These are phyloP conservation scores for Gallirallus australis DNA, from an alignment of 2,797 vertebrate species.

Conservation along the genomic window DNA sequence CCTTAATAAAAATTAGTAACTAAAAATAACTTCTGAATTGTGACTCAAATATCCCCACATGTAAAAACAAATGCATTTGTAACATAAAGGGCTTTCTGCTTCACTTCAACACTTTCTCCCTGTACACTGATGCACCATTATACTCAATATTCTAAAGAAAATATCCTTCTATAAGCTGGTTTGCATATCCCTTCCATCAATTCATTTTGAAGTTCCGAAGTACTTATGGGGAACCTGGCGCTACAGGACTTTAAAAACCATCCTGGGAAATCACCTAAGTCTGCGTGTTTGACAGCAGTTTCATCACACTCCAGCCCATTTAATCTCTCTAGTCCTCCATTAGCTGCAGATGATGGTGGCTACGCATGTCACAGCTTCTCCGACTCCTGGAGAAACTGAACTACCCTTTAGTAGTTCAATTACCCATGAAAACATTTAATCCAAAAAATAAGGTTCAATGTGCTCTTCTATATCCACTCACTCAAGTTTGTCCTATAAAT, in stretches of 20 bases:
- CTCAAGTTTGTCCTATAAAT: not conserved
- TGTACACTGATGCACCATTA: not conserved
- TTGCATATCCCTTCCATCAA: not conserved
- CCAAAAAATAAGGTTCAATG: not conserved
- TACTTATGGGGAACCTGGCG: not conserved
- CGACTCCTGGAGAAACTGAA: not conserved
- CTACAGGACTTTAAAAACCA: not conserved
- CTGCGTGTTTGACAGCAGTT: not conserved
- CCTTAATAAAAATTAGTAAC: slow-evolving; percentile 64
- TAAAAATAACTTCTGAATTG: slow-evolving; percentile 32
- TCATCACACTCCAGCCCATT: not conserved
- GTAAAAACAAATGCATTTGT: not conserved
- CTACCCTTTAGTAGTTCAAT: not conserved
- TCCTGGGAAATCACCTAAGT: not conserved
- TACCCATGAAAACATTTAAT: not conserved
- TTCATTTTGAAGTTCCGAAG: not conserved
- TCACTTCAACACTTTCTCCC: not conserved
- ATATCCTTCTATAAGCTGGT: not conserved
- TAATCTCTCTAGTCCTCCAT: not conserved
- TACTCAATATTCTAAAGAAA: not conserved
- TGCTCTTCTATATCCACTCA: not conserved
- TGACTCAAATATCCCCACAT: not conserved
- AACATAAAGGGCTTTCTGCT: not conserved
- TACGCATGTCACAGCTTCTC: not conserved
- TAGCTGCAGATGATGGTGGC: not conserved